Evolutionary conservation across 2,113 vertebrate species (phyloP), one percentile per base, ranked within the genome.

Genomic region (Tretioscincus oriximinensis): DNA sequence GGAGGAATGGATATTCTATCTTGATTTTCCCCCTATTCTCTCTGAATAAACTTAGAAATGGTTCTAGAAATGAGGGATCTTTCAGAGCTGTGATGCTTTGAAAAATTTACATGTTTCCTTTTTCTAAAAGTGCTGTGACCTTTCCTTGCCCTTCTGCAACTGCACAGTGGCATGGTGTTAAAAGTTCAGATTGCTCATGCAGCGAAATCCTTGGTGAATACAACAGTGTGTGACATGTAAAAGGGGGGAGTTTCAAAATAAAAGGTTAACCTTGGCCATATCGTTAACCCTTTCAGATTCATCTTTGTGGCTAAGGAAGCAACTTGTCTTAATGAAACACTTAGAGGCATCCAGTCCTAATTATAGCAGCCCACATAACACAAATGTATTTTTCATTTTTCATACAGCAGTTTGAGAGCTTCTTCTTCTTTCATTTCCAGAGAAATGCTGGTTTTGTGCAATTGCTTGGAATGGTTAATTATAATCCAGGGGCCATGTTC

Each of bases 131-230:
- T 73, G 45, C 24, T 80, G 51, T 87, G 78, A 83, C 75, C 83
- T 81, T 77, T 65, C 74, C 88, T 84, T 87, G 72, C 77, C 77
- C 82, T 81, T 69, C 21, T 11, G 22, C 81, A 73, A 80, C 69
- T 82, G 87, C 76, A 60, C 65, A 88, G 74, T 71, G 72, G 63
- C 76, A 88, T 69, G 72, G 70, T 92, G 84, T 89, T 84, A 86
- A 82, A 88, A 88, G 83, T 92, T 93, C 89, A 84, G 78, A 78
- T 81, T 91, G 85, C 89, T 90, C 78, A 85, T 83, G 81, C 80
- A 87, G 87, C 90, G 93, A 93, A 58, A 91, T 94, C 91, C 91
- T 93, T 91, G 81, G 78, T 83, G 83, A 90, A 80, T 91, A 83
- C 67, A 82, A 88, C 82, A 86, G 78, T 77, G 73, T 82, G 65